Percentiles rank a stretch among this genome's conserved stretches.
Evolutionary conservation across 2,797 vertebrate species (phyloP).

Genomic region (Tenualosa thibaudeaui): DNA sequence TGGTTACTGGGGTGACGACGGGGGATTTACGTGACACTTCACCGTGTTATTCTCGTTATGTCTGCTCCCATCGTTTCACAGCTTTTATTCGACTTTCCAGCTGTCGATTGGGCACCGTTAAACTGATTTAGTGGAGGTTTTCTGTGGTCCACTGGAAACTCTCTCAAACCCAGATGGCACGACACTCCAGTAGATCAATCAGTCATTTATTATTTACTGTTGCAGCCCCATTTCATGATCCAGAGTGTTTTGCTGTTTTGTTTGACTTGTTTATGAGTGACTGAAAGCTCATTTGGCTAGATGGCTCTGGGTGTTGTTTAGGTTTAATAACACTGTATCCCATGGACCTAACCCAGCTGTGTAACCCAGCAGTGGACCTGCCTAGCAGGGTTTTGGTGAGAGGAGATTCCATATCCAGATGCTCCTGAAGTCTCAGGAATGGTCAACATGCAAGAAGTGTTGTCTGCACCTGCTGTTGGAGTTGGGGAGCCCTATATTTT

Average conservation of each 20-base stretch:
- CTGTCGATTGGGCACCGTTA: slow-evolving; percentile 30
- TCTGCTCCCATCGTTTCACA: slow-evolving; percentile 16
- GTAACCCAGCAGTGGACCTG: too few species aligned
- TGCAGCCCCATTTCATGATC: background rate
- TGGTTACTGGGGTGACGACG: background rate
- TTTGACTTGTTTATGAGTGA: background rate
- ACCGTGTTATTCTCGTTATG: slow-evolving; percentile 29
- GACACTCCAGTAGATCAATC: background rate
- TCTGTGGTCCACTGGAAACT: background rate
- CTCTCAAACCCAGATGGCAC: background rate
- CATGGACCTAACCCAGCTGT: too few species aligned
- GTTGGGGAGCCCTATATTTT: background rate
- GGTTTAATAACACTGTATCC: too few species aligned
- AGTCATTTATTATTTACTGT: background rate
- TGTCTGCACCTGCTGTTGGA: background rate
- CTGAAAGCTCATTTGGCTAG: background rate
- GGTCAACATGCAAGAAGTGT: too few species aligned
- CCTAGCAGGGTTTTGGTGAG: too few species aligned
- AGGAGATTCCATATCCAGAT: too few species aligned
- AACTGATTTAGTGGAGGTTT: slow-evolving; percentile 31
- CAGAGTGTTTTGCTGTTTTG: background rate
- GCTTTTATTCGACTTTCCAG: slow-evolving; percentile 36
- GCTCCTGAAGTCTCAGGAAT: too few species aligned
- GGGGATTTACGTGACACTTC: background rate
- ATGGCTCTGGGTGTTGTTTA: background rate